These are phyloP conservation scores for Drosophila differens DNA, from an alignment of 2,888 invertebrate species.

Conservation along the genomic window DNA sequence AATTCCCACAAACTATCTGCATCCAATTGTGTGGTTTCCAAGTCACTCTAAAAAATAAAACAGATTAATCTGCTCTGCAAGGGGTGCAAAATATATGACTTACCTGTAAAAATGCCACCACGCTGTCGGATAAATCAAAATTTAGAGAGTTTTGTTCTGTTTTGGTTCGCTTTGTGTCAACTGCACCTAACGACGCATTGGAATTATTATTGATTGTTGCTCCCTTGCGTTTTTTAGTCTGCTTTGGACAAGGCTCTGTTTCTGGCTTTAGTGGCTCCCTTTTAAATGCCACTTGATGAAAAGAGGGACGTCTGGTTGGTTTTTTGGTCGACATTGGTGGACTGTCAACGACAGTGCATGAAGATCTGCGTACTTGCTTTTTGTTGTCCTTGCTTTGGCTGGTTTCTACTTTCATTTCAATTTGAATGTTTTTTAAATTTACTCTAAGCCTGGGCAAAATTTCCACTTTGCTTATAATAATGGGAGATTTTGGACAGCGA, in stretches of 20 bases:
- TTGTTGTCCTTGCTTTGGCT: neutral
- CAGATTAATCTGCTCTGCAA: neutral
- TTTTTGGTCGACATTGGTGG: neutral
- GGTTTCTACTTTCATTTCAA: neutral
- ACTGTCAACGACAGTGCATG: neutral
- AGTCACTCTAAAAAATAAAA: slow-evolving; percentile 31
- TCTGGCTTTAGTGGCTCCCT: neutral
- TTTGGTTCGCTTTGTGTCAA: slow-evolving; percentile 20
- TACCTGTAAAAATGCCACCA: slow-evolving; percentile 49
- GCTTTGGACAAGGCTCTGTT: neutral
- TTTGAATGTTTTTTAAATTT: neutral
- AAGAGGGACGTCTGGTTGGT: slow-evolving; percentile 13
- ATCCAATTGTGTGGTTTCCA: slow-evolving; percentile 33
- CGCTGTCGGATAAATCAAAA: slow-evolving; percentile 45
- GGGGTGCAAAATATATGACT: neutral
- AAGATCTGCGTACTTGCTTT: neutral
- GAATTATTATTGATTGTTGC: neutral
- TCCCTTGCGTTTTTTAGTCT: slow-evolving; percentile 1
- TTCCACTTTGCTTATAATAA: slow-evolving; percentile 23
- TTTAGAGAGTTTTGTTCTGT: slow-evolving; percentile 5
- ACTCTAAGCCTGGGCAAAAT: slow-evolving; percentile 24
- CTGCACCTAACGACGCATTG: neutral
- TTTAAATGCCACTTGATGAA: neutral
- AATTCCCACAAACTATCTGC: slow-evolving; percentile 33
- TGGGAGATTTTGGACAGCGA: neutral